Evolutionary conservation across 2,797 vertebrate genomes (phyloP), one percentile per base, ranked within the genome.

Genomic region (Pantherophis vulpinus): DNA sequence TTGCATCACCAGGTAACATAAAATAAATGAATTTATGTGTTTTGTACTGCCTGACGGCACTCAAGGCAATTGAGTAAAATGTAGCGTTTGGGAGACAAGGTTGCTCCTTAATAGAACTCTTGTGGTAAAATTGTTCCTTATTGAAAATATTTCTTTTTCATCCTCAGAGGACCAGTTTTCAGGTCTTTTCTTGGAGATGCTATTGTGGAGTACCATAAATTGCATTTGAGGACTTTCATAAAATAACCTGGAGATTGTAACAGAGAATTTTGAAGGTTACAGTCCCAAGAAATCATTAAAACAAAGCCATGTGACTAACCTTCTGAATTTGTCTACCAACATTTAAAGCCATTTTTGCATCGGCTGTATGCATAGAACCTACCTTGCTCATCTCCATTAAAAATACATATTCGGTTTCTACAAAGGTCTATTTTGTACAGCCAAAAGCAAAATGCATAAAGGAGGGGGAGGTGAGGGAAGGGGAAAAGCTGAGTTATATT

Each of bases 1-100:
- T 95, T 98, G 98, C 95, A 97, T 98, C 86, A 99, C 97, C 97
- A 98, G 98, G 98, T 98, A 94, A 96, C 94, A 1, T 54, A 61
- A 20, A 93, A 54, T 61, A 89, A 89, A 89, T 61, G 58, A 25
- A 56, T 10, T 12, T 16, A 79, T 70, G 83, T 92, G 47, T n/a
- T 51, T 10, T 27, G 58, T 14, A 63, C 25, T n/a, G 47, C 8
- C 66, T 54, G 23, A 42, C 3, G 18, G 12, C 18, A 51, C 14
- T 91, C 70, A 58, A 37, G 37, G 55, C n/a, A 32, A 25, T 47
- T 27, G 29, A 3, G 20, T 55, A n/a, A 83, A 83, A 83, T 42
- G 37, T 83, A 47, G 74, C 74, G 12, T 83, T 83, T 47, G 74
- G 42, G 47, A 83, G 74, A 83, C 74, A 83, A 83, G 79, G 79